These are phyloP conservation scores for Heteromyza rotundicornis DNA, from an alignment of 2,888 invertebrate species.

Conservation along the genomic window DNA sequence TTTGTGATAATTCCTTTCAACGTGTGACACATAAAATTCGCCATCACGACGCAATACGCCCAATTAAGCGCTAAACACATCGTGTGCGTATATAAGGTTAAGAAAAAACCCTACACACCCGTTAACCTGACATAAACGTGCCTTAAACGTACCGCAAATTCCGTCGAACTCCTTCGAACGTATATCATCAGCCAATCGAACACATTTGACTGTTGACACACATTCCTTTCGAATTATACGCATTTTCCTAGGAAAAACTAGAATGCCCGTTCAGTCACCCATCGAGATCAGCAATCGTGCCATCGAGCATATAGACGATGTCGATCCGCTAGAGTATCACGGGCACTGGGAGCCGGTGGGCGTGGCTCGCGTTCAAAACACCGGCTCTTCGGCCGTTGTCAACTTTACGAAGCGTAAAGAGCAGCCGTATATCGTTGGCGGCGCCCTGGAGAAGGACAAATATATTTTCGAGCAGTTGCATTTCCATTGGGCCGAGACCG, in stretches of 20 bases:
- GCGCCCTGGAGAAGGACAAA: conserved; percentile 69
- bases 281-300: conserved; percentile 62
- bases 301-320: conserved; percentile 61
- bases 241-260: conserved; percentile 19
- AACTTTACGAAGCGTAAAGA: conserved; percentile 67
- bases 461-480: conserved; percentile 80
- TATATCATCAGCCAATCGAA: not conserved
- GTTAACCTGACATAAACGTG: conserved; percentile 49
- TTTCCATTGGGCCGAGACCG: conserved; percentile 81
- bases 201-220: not conserved
- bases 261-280: conserved; percentile 62
- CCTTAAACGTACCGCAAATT: too few relatives aligned
- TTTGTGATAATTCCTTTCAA: conserved; percentile 19
- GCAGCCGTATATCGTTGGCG: conserved; percentile 69
- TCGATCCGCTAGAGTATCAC: conserved; percentile 61
- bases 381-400: conserved; percentile 66
- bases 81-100: conserved; percentile 57
- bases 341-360: conserved; percentile 63
- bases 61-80: conserved; percentile 50
- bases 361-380: conserved; percentile 59
- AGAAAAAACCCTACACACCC: conserved; percentile 52
- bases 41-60: conserved; percentile 58
- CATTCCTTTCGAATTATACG: not conserved
- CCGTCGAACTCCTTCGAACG: not conserved
- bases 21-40: conserved; percentile 48